Base-by-base conservation (phyloP, 2,797 vertebrate species). In the Anabas testudineus region DNA sequence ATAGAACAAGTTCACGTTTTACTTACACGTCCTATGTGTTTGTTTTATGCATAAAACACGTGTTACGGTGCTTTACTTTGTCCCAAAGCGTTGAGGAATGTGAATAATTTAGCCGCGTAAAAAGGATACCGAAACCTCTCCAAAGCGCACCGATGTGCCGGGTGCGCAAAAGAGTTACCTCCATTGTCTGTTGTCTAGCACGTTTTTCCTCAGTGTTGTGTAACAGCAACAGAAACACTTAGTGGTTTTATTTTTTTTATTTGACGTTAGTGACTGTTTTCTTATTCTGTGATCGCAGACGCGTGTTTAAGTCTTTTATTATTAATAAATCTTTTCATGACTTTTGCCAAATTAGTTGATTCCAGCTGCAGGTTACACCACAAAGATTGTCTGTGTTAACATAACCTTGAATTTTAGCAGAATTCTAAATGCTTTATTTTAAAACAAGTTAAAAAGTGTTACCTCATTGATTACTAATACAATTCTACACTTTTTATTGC, bases 51-150 rank as follows among this genome's bases (percentile, higher is more conserved):
- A 19, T 24, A 13, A 52, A 61, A 64, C 7, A 24, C 24, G 1
- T 0, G 13, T 30, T 58, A 52, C 1, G 0, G 5, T 22, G 46
- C 10, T 51, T 65, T 32, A 7, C 1, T 36, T 41, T 63, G 34
- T 53, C 24, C 22, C 2, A 9, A 58, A 57, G 15, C 32, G 32
- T 21, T 19, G 6, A 19, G n/a, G 74, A 87, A 74, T 47, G 43
- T 2, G 4, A 6, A 22, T 24, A 69, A 73, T 57, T 52, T 60
- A 34, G 53, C 88, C 87, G 93, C 93, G 94, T 94, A 95, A 94
- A 93, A 77, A 48, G 66, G 79, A 75, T 34, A 10, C 80, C 81
- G 63, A 74, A 71, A 80, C 41, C 83, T 93, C 82, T 90, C 93
- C 92, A 90, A 80, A 61, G 89, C 93, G 91, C 94, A 82, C 85